Conservation (phyloP, 2,888 invertebrate species). For the Myopa testacea region DNA sequence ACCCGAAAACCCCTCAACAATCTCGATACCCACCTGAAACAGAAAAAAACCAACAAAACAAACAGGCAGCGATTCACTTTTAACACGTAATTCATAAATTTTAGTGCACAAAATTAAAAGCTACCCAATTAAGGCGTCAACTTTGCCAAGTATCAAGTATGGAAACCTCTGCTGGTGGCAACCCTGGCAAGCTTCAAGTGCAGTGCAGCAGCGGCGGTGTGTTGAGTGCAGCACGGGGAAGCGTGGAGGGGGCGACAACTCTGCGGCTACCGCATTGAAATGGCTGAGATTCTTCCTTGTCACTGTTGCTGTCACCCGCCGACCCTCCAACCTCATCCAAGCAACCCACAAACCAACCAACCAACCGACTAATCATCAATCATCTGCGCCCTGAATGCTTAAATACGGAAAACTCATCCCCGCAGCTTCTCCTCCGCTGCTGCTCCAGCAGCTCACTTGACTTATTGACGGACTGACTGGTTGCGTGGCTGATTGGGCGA, state of each 20-base stretch:
- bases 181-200: slow-evolving; percentile 16
- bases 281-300: neutral
- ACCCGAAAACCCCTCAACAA: neutral
- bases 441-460: neutral
- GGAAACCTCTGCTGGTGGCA: neutral
- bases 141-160: slow-evolving; percentile 11
- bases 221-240: neutral
- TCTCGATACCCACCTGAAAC: neutral
- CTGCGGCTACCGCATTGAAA: neutral
- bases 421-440: neutral
- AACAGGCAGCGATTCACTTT: neutral
- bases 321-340: neutral
- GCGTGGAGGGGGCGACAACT: neutral
- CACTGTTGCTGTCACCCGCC: neutral
- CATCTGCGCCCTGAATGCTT: slow-evolving; percentile 18
- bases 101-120: slow-evolving; percentile 18
- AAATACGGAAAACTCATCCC: slow-evolving; percentile 21
- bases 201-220: neutral
- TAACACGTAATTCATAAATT: slow-evolving; percentile 14
- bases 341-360: neutral
- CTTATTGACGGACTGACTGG: neutral
- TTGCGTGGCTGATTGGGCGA: neutral
- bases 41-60: neutral
- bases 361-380: slow-evolving; percentile 4
- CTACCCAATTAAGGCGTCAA: slow-evolving; percentile 17